A percentile compares a stretch with the other conserved stretches of the same genome.
phyloP scores from a whole-genome alignment of 2,113 vertebrate genomes.

The Pteronura brasiliensis region DNA sequence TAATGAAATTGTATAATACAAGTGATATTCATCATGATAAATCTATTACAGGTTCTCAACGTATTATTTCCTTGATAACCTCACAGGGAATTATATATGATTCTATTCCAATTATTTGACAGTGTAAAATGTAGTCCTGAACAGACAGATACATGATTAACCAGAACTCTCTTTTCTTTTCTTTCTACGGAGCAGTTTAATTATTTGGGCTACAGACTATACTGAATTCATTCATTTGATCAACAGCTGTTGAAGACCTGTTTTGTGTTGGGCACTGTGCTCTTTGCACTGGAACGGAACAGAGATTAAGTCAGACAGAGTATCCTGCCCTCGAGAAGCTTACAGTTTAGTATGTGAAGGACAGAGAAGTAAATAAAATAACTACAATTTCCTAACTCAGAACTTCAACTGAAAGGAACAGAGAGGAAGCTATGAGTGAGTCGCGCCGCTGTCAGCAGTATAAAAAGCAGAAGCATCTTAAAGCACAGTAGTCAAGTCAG shows the following conservation, averaged over 20 bases:
- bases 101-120: background rate
- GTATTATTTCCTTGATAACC: slow-evolving; percentile 3
- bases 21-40: background rate
- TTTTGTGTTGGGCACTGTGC: background rate
- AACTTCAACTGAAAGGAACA: background rate
- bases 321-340: background rate
- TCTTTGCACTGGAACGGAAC: background rate
- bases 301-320: background rate
- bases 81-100: background rate
- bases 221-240: background rate
- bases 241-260: background rate
- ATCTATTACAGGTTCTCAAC: background rate
- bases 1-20: background rate
- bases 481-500: background rate
- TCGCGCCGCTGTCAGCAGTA: background rate
- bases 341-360: background rate
- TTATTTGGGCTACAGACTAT: background rate
- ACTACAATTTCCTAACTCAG: background rate
- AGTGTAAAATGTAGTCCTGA: background rate
- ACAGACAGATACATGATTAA: background rate
- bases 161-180: background rate
- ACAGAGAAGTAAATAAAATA: background rate
- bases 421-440: background rate
- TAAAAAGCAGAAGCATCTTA: background rate
- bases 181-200: background rate